A percentile compares a stretch with the other conserved stretches of the same genome.
Conservation (phyloP, 2,888 invertebrate species). For the Crepidodera aurea region DNA sequence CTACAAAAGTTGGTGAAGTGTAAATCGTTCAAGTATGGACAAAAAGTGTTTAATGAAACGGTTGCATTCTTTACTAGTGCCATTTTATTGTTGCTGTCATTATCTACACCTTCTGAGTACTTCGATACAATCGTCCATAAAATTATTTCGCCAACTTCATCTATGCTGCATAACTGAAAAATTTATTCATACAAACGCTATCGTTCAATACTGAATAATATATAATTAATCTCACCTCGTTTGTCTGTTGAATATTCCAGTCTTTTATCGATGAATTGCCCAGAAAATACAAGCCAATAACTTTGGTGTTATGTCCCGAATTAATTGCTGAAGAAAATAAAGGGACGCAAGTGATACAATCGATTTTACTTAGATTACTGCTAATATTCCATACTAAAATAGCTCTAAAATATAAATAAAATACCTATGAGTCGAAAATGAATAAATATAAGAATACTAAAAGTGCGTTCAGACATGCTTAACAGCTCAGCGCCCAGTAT, state of each 20-base stretch:
- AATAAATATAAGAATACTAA: too few relatives aligned
- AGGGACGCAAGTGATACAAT: slow-evolving; percentile 39
- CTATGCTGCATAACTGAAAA: slow-evolving; percentile 64
- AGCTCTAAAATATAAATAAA: slow-evolving; percentile 44
- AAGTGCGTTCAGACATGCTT: too few relatives aligned
- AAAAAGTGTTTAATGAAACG: slow-evolving; percentile 52
- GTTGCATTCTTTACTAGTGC: slow-evolving; percentile 61
- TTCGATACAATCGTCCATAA: slow-evolving; percentile 63
- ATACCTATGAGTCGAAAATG: too few relatives aligned
- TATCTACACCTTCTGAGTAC: slow-evolving; percentile 51
- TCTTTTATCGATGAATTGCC: slow-evolving; percentile 16
- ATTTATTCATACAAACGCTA: too few relatives aligned
- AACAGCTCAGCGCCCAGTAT: too few relatives aligned
- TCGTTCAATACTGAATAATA: too few relatives aligned
- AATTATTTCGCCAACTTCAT: slow-evolving; percentile 62
- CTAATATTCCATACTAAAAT: slow-evolving; percentile 52
- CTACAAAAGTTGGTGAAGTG: slow-evolving; percentile 61
- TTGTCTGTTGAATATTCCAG: slow-evolving; percentile 31
- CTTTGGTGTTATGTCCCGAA: slow-evolving; percentile 47
- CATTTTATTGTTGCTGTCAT: slow-evolving; percentile 59
- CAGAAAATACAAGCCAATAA: slow-evolving; percentile 43
- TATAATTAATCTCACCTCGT: slow-evolving; percentile 35
- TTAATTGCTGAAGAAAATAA: slow-evolving; percentile 49
- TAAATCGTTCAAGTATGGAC: slow-evolving; percentile 53
- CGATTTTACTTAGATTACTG: slow-evolving; percentile 32